A percentile compares a stretch with the other conserved stretches of the same genome.
phyloP scores from a whole-genome alignment of 2,888 invertebrate genomes.

The Taenaris catops region DNA sequence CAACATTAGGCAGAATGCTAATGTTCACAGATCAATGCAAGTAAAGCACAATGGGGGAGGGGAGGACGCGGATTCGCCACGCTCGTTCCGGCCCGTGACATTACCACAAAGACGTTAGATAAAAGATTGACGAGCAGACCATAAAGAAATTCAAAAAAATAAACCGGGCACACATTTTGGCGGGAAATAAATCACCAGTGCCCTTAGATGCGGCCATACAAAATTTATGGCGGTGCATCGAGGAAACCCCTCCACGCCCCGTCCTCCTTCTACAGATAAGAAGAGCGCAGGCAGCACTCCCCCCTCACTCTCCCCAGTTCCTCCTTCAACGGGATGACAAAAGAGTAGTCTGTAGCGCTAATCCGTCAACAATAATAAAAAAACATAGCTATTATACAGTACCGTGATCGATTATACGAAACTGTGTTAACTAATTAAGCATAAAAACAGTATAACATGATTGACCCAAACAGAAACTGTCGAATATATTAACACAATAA shows the following conservation, averaged over 20 bases:
- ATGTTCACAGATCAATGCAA: conserved; percentile 40
- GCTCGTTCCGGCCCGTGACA: conserved; percentile 42
- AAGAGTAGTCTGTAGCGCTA: too few species aligned
- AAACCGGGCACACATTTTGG: conserved; percentile 71
- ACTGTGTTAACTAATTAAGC: too few species aligned
- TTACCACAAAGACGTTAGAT: conserved; percentile 48
- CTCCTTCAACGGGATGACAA: too few species aligned
- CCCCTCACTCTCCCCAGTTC: too few species aligned
- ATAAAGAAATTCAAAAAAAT: conserved; percentile 49
- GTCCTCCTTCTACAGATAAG: too few species aligned
- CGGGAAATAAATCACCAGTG: conserved; percentile 72
- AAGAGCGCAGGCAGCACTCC: too few species aligned
- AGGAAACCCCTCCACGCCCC: conserved; percentile 29
- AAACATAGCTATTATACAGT: too few species aligned
- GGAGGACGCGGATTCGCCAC: conserved; percentile 42
- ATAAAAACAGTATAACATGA: too few species aligned
- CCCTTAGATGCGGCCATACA: conserved; percentile 63
- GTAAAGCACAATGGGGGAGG: conserved; percentile 37
- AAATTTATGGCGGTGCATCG: conserved; percentile 70
- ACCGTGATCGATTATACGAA: too few species aligned
- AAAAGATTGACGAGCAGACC: conserved; percentile 60
- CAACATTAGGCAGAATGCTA: conserved; percentile 48
- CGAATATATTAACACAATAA: too few species aligned
- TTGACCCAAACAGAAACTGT: too few species aligned
- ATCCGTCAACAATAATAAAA: too few species aligned